These are phyloP conservation scores for Polyploca ridens DNA, from an alignment of 2,888 invertebrate species.

Conservation along the genomic window DNA sequence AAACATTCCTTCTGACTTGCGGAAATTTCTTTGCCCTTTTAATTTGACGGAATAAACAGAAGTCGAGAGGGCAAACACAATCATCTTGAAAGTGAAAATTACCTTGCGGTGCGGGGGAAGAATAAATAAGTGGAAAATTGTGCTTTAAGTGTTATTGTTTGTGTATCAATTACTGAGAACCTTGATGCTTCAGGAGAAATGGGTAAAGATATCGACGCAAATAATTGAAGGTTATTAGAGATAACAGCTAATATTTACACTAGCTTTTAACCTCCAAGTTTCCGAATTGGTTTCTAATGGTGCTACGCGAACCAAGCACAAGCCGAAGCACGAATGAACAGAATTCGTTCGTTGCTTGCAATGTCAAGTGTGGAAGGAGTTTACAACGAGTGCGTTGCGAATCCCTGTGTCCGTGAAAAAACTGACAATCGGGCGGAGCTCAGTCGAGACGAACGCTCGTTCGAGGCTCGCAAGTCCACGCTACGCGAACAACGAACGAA, in stretches of 20 bases:
- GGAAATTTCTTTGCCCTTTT: constrained; percentile 4
- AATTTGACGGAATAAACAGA: constrained; percentile 4
- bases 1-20: neutral
- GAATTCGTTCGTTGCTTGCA: too few species aligned
- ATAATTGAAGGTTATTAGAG: neutral
- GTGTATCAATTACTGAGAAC: neutral
- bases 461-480: too few species aligned
- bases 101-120: neutral
- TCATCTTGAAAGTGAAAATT: neutral
- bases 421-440: too few species aligned
- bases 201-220: neutral
- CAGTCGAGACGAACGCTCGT: too few species aligned
- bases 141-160: neutral
- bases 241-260: neutral
- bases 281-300: too few species aligned
- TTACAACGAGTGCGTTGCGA: too few species aligned
- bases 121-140: neutral
- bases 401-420: too few species aligned
- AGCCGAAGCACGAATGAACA: too few species aligned
- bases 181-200: neutral
- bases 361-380: too few species aligned
- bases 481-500: too few species aligned
- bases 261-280: too few species aligned
- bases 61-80: constrained; percentile 4
- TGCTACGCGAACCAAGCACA: too few species aligned